Evolutionary conservation across 92 coral and sea anemone genomes (phyloP), one percentile per base, ranked within the genome.

Genomic region (Palythoa grandiflora): DNA sequence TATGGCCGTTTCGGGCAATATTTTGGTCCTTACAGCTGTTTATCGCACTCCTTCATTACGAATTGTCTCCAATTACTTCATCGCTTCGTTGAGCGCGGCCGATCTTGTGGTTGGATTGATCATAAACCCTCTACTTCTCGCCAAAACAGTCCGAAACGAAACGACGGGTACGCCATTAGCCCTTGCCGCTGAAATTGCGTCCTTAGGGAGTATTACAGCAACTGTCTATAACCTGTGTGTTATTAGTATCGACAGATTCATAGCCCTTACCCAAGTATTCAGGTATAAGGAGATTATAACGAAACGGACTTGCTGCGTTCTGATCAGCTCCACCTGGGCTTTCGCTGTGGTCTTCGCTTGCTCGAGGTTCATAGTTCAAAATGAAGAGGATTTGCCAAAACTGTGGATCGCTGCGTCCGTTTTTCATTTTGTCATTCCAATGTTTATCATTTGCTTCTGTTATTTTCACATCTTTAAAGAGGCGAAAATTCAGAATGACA

Each of bases 61-160:
- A 12, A 37, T 65, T 12, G 71, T 81, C 12, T 81, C 86, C 20
- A 81, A 81, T 37, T 81, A 63, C 44, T 81, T 81, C 14, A 81
- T 81, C 60, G 86, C 86, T 71, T 81, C 86, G n/a, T 20, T 81
- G 61, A 81, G 86, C 12, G 75, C 86, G 11, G 86, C 86, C 11
- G 86, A 81, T 44, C 36, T 81, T 3, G 75, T 44, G 13, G 75
- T 66, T 2, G 86, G 86, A 54, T 63, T 66, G 15, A 50, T 81
- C 9, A 48, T 81, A 44, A 81, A 65, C 60, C 86, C 75, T 3
- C 48, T 81, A n/a, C 86, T 81, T 28, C 55, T 81, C 39, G 75
- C 86, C 11, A 81, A 81, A 68, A 81, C 86, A 28, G 75, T 28
- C n/a, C 70, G 60, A 15, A 81, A 81, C 40, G 86, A 60, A 19